Base-by-base conservation (phyloP, 1,140 invertebrate species). In the Dreissena rostriformis region DNA sequence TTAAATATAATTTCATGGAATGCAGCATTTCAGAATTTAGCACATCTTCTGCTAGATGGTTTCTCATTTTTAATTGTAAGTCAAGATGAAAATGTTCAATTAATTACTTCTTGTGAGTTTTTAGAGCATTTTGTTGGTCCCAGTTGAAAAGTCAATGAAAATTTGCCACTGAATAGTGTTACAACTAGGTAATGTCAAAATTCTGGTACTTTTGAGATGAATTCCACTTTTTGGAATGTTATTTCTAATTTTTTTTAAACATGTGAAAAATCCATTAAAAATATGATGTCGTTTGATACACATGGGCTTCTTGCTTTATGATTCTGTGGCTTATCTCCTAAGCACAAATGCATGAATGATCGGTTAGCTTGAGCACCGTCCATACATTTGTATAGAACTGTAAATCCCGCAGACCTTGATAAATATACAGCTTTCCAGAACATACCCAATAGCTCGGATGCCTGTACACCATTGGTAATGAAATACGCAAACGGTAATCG, bases 401-500 rank as follows among this genome's bases (percentile, higher is more conserved):
- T 73, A 71, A 85, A 87, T 28, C 73, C 67, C 52, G 61, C 78
- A 6, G 0, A 28, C 57, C 17, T 24, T 65, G 81, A 57, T 67
- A 76, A 81, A 51, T 82, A 29, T n/a, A 83, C 86, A n/a, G 86
- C 55, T 55, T 86, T 78, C 81, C 84, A 86, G n/a, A 86, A 24
- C 22, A 87, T 22, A 15, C 57, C 28, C 19, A 77, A 83, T 19
- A 86, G 63, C 66, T 86, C 86, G 51, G 75, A 39, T 4, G 24
- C 85, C 24, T 78, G 75, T n/a, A 78, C 57, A 29, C 55, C 80
- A 68, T 65, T 63, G 85, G 65, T 39, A 19, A 55, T 61, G 81
- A 87, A 87, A 73, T 87, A 84, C 14, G 86, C 84, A 53, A 87
- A 72, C 14, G 75, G 79, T 22, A 87, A 87, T 15, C 84, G n/a